Percentiles rank a stretch among this genome's conserved stretches.
Conservation (phyloP, 1,140 invertebrate genomes). For the Condylostylus longicornis region DNA sequence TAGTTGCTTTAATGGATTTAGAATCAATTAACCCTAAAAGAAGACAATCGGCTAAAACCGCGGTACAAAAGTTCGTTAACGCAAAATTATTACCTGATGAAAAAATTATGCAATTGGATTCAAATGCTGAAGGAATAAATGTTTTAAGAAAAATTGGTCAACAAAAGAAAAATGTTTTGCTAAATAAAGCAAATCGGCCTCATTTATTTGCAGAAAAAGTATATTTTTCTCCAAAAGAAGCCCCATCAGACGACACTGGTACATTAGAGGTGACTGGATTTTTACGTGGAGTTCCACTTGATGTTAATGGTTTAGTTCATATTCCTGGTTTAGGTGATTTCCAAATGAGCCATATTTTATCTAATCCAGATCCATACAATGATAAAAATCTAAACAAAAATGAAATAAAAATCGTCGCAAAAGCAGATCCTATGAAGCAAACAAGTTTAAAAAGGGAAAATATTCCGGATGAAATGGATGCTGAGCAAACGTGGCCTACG, state of each 20-base stretch:
- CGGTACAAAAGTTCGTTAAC: constrained; percentile 57
- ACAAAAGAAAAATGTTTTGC: constrained; percentile 60
- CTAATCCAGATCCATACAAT: constrained; percentile 56
- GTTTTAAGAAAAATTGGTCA: constrained; percentile 62
- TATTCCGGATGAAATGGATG: constrained; percentile 78
- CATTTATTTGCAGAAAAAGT: constrained; percentile 69
- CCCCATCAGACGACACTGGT: constrained; percentile 39
- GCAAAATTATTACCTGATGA: constrained; percentile 67
- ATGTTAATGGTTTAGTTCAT: constrained; percentile 78
- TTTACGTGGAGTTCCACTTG: constrained; percentile 61
- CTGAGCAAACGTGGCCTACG: constrained; percentile 92
- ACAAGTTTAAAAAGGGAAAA: constrained; percentile 67
- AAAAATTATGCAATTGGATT: constrained; percentile 65
- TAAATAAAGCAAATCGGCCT: constrained; percentile 60
- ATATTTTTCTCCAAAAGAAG: constrained; percentile 44
- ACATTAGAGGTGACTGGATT: constrained; percentile 75
- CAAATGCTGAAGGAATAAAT: constrained; percentile 58
- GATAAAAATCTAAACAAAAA: constrained; percentile 35
- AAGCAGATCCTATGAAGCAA: constrained; percentile 52
- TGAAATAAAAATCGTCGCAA: constrained; percentile 40
- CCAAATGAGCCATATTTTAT: constrained; percentile 73
- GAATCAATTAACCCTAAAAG: constrained; percentile 56
- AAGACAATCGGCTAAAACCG: constrained; percentile 55
- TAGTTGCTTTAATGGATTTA: constrained; percentile 61
- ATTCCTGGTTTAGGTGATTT: constrained; percentile 84